Evolutionary conservation across 1,140 invertebrate genomes (phyloP), one percentile per base, ranked within the genome.

Genomic region (Papilio xuthus): DNA sequence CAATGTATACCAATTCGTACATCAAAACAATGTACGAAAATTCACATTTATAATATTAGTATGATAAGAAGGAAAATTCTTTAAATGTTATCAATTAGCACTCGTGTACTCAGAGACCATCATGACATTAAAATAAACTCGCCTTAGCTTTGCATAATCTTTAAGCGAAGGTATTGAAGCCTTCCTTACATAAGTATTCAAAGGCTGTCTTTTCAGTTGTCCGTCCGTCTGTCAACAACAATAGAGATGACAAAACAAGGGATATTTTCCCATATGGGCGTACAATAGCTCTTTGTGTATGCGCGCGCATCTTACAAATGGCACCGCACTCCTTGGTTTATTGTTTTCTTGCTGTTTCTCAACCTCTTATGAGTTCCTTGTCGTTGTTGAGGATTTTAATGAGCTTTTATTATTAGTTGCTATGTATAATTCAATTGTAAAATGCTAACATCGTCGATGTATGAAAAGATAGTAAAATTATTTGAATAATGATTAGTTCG

Each of bases 181-280:
- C 82, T 86, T 85, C 84, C 83, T 89, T 90, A 87, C 82, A 87
- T 89, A 90, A 85, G 85, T 87, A 90, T 93, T 92, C 90, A 92
- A 90, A 87, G 87, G 73, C 82, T 82, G 90, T 91, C 92, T 92
- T 93, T 93, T 91, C 90, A 92, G 90, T 90, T 93, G 92, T 93
- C 92, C 86, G 84, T 93, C 90, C 77, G 89, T 93, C 89, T 89
- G 89, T 91, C 89, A 87, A 73, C 75, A 81, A 93, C 92, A 93
- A 93, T 93, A 82, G 85, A 79, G 85, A 85, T 86, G 88, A 93
- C 92, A 93, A 92, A 91, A 91, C 90, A 91, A 88, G 86, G 84
- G 81, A 91, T 93, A 91, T 93, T 92, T 93, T 92, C 90, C 92
- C 90, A 91, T 93, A 92, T 92, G 87, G 85, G 90, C 86, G 86